A percentile compares a stretch with the other conserved stretches of the same genome.
These are phyloP conservation scores for Cylloceria caligata DNA, from an alignment of 2,888 invertebrate species.

Conservation along the genomic window DNA sequence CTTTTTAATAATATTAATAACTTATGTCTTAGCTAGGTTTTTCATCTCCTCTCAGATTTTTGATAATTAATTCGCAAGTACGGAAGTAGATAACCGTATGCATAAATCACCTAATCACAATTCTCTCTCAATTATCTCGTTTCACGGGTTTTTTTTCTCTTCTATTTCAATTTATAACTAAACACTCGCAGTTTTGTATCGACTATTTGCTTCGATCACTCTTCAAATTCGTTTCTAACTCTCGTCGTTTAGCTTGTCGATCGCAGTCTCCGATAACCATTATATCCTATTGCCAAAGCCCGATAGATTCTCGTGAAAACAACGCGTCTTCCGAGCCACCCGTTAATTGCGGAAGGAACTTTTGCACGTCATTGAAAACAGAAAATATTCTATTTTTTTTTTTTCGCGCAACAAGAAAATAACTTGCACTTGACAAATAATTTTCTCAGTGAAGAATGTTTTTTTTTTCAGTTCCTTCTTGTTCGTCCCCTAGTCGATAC, in stretches of 20 bases:
- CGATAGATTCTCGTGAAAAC: slow-evolving; percentile 58
- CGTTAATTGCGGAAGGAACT: neutral
- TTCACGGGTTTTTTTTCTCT: slow-evolving; percentile 53
- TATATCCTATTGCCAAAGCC: slow-evolving; percentile 74
- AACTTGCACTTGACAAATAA: slow-evolving; percentile 11
- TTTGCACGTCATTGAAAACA: slow-evolving; percentile 1
- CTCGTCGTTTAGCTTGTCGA: slow-evolving; percentile 62
- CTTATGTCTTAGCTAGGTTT: slow-evolving; percentile 46
- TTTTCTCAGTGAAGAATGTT: slow-evolving; percentile 13
- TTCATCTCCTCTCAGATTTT: slow-evolving; percentile 15
- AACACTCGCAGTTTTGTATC: slow-evolving; percentile 71
- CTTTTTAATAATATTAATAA: slow-evolving; percentile 68
- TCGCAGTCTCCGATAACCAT: slow-evolving; percentile 56
- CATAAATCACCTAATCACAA: slow-evolving; percentile 74
- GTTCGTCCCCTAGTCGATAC: slow-evolving; percentile 19
- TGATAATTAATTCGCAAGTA: slow-evolving; percentile 78
- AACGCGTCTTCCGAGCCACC: slow-evolving; percentile 18
- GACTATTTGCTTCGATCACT: slow-evolving; percentile 70
- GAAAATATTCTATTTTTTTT: neutral
- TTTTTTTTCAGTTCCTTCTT: slow-evolving; percentile 1
- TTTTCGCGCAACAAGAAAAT: neutral
- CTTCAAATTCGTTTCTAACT: slow-evolving; percentile 58
- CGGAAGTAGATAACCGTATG: slow-evolving; percentile 79
- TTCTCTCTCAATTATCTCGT: slow-evolving; percentile 69
- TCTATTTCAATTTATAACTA: slow-evolving; percentile 60